phyloP scores from a whole-genome alignment of 2,113 vertebrate species.

The Ptyas mucosa region DNA sequence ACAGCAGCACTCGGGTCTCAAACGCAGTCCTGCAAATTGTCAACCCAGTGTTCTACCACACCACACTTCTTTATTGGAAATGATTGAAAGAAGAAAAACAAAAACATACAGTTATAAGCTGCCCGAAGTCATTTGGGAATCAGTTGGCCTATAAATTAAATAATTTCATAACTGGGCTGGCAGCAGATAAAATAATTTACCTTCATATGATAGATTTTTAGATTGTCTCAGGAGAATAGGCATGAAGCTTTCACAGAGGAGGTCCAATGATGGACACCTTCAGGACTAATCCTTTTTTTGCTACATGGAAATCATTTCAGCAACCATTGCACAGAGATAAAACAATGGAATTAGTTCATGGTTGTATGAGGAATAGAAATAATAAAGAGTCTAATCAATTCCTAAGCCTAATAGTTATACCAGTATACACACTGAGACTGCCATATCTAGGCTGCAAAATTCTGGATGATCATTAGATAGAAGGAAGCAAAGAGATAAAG shows the following conservation, averaged over 20 bases:
- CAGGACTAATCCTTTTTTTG: neutral
- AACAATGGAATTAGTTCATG: neutral
- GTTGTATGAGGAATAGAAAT: neutral
- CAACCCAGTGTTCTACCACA: neutral
- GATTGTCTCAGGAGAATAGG: neutral
- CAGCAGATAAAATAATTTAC: neutral
- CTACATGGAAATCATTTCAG: neutral
- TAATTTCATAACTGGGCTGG: neutral
- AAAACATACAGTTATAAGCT: neutral
- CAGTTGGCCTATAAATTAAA: neutral
- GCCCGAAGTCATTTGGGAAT: neutral
- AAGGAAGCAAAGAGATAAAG: neutral
- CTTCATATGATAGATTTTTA: neutral
- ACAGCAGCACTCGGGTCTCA: neutral
- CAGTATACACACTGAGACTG: neutral
- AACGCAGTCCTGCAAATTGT: neutral
- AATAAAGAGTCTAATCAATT: neutral
- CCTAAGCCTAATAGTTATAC: constrained; percentile 35
- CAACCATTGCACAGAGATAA: neutral
- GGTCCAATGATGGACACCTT: neutral
- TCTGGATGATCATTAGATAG: neutral
- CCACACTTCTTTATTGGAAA: neutral
- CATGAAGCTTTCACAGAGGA: neutral
- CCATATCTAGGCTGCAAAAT: neutral
- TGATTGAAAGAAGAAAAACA: neutral